Percentiles rank a stretch among this genome's conserved stretches.
Conservation (phyloP, 2,113 vertebrate species). For the Picathartes gymnocephalus region DNA sequence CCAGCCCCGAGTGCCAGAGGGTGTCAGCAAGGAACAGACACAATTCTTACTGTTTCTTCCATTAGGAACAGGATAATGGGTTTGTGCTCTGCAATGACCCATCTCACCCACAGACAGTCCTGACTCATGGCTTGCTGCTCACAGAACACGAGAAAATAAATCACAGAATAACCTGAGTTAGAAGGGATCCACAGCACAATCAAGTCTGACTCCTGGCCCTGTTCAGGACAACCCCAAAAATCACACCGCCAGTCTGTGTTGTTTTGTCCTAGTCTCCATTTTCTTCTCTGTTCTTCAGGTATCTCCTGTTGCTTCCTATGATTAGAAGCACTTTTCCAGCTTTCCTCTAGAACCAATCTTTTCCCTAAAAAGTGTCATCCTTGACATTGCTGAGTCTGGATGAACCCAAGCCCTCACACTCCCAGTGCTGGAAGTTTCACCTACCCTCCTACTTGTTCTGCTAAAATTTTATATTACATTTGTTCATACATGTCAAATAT, state of each 20-base stretch:
- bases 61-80: neutral
- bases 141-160: neutral
- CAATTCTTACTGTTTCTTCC: neutral
- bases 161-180: fast-evolving
- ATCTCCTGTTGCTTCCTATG: neutral
- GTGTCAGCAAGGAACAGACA: neutral
- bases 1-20: neutral
- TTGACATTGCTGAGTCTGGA: neutral
- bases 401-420: neutral
- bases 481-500: neutral
- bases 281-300: neutral
- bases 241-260: neutral
- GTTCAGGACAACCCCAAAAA: neutral
- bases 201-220: neutral
- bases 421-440: neutral
- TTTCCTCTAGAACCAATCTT: neutral
- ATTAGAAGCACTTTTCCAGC: neutral
- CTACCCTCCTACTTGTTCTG: neutral
- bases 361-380: neutral
- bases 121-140: neutral
- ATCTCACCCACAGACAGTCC: neutral
- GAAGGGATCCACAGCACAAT: neutral
- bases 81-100: neutral
- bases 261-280: neutral
- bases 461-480: neutral